Evolutionary conservation across 1,140 invertebrate species (phyloP).

Genomic region (Paraescarpia echinospica): DNA sequence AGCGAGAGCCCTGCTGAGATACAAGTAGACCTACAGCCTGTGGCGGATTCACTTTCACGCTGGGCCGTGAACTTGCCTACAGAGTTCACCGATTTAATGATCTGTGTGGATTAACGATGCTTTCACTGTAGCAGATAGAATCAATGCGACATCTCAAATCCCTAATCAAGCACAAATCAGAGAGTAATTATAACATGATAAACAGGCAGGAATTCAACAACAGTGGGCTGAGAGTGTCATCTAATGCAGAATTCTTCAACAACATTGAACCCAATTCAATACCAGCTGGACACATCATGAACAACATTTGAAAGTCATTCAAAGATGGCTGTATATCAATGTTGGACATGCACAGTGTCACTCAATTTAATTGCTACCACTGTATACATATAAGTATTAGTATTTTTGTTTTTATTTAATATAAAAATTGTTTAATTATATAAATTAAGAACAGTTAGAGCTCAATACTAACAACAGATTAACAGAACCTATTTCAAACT

Average conservation of each 20-base stretch:
- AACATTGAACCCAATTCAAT: not conserved
- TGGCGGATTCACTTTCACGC: not conserved
- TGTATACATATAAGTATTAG: no score
- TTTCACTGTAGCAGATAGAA: not conserved
- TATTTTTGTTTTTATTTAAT: no score
- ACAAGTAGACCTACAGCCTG: not conserved
- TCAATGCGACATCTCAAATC: not conserved
- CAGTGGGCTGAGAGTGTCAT: not conserved
- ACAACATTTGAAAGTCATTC: not conserved
- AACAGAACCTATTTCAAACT: not conserved
- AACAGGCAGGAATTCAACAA: not conserved
- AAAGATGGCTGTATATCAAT: not conserved
- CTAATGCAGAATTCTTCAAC: no score
- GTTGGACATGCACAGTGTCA: no score
- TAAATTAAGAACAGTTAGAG: no score
- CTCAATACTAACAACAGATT: not conserved
- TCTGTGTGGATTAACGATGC: not conserved
- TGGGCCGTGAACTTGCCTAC: not conserved
- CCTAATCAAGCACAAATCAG: slow-evolving; percentile 5
- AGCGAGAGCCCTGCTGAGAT: not conserved
- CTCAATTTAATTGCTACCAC: no score
- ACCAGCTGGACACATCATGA: not conserved
- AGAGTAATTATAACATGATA: not conserved
- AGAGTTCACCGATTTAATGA: not conserved
- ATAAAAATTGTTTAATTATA: no score